These are phyloP conservation scores for Cricetomys ansorgei DNA, from an alignment of 2,113 vertebrate genomes.

Conservation along the genomic window DNA sequence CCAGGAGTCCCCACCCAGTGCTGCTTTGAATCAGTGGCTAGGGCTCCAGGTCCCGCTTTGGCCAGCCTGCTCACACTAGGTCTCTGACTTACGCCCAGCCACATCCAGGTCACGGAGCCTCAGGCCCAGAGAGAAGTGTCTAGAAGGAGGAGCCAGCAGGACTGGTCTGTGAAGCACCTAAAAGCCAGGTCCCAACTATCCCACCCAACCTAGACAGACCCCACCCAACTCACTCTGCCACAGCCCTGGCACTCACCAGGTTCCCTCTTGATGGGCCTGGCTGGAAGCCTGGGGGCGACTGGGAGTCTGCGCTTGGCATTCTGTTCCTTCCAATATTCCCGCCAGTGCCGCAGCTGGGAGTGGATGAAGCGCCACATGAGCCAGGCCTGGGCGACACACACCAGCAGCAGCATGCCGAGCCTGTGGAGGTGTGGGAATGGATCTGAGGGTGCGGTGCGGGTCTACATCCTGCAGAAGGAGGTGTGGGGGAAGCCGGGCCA, in stretches of 20 bases:
- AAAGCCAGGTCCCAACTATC: not conserved
- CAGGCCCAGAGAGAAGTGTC: not conserved
- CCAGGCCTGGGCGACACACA: conserved; percentile 96
- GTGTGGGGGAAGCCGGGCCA: not conserved
- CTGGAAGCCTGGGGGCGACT: conserved; percentile 85
- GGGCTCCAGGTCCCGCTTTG: not conserved
- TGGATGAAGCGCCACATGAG: conserved; percentile 99
- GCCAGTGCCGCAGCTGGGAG: conserved; percentile 97
- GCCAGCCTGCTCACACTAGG: not conserved
- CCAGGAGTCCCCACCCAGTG: not conserved
- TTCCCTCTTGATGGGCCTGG: conserved; percentile 92
- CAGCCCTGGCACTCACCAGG: conserved; percentile 86
- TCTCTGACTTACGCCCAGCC: conserved; percentile 41
- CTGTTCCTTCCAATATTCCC: conserved; percentile 94
- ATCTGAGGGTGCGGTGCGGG: not conserved
- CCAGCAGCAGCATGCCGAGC: conserved; percentile 93
- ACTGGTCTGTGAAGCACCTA: not conserved
- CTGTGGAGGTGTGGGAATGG: conserved; percentile 78
- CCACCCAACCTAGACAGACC: not conserved
- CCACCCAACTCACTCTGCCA: fast-evolving
- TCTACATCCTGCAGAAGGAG: not conserved
- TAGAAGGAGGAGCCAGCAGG: not conserved
- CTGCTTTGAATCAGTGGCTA: not conserved
- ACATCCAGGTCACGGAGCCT: not conserved
- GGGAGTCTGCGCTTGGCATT: conserved; percentile 88